Evolutionary conservation across 2,888 invertebrate species (phyloP), one percentile per base, ranked within the genome.

Genomic region (Drosophila borealis): DNA sequence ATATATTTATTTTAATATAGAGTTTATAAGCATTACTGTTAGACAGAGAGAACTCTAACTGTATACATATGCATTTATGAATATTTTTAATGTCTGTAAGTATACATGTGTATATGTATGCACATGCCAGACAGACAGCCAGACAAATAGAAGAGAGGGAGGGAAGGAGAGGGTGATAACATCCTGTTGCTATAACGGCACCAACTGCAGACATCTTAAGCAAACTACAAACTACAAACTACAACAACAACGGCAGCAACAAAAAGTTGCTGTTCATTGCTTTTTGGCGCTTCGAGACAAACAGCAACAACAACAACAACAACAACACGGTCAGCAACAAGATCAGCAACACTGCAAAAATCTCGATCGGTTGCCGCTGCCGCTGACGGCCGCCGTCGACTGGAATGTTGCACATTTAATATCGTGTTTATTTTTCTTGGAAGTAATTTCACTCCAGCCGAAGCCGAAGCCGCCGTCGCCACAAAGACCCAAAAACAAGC

Each of bases 321-420:
- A 39, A 39, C 33, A 55, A 39, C 37, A 62, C 25, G 25, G 14
- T 13, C 37, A 44, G 11, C 14, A 10, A 39, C 19, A 55, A 59
- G 55, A 71, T 37, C 42, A 49, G 34, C 56, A 57, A 29, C 59
- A 33, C 4, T 70, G 70, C 57, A 70, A 75, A 59, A 48, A 70
- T 62, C 62, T 62, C 21, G 42, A 70, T 59, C 50, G 54, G 54
- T 25, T 68, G 57, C 56, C 36, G 49, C 29, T 25, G 51, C 45
- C 13, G 51, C 14, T 17, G 45, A 19, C n/a, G 37, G 25, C 14
- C 14, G 17, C 49, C 71, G 56, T 59, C 64, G 75, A 74, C 71
- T 74, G 88, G 86, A 88, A 82, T 82, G 82, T 88, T 82, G 88
- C 82, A 82, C 82, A 82, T 88, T 82, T 85, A 88, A 82, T 82